phyloP scores from a whole-genome alignment of 1,140 invertebrate species.

The Drosophila melanogaster region Release_6_plus_ISO1_MT NT_033779.5:17002001-17002500 shows the following conservation, averaged over 20 bases:
- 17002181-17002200: too few relatives aligned
- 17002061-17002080: conserved; percentile 68
- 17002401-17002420: conserved; percentile 67
- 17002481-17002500: conserved; percentile 15
- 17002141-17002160: too few relatives aligned
- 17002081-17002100: conserved; percentile 70
- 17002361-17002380: not conserved
- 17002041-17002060: conserved; percentile 72
- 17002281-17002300: too few relatives aligned
- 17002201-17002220: too few relatives aligned
- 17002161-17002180: too few relatives aligned
- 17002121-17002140: not conserved
- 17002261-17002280: too few relatives aligned
- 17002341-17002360: not conserved
- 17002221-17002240: too few relatives aligned
- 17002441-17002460: conserved; percentile 1
- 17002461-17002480: conserved; percentile 9
- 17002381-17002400: conserved; percentile 80
- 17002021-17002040: conserved; percentile 81
- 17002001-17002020: conserved; percentile 51
- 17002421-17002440: conserved; percentile 29
- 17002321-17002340: too few relatives aligned
- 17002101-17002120: not conserved
- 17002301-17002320: too few relatives aligned
- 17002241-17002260: too few relatives aligned